These are phyloP conservation scores for Scaeva pyrastri DNA, from an alignment of 2,888 invertebrate species.

Conservation along the genomic window DNA sequence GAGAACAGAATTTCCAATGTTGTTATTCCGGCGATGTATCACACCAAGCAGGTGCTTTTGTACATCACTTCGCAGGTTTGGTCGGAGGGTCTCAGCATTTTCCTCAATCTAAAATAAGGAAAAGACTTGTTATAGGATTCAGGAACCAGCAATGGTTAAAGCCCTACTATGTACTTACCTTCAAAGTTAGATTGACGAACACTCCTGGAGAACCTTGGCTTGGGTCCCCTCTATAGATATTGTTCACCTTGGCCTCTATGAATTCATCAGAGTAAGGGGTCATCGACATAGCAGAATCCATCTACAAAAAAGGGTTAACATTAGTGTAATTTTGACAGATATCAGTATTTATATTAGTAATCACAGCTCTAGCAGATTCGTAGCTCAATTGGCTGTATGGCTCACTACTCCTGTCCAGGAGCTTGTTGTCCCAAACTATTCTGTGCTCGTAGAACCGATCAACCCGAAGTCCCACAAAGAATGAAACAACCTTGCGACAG, in stretches of 20 bases:
- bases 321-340: not conserved
- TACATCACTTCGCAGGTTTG: slow-evolving; percentile 89
- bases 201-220: slow-evolving; percentile 89
- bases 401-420: slow-evolving; percentile 91
- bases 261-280: slow-evolving; percentile 95
- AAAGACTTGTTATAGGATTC: not conserved
- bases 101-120: slow-evolving; percentile 87
- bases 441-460: slow-evolving; percentile 92
- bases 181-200: slow-evolving; percentile 93
- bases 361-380: slow-evolving; percentile 94
- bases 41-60: slow-evolving; percentile 94
- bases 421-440: slow-evolving; percentile 90
- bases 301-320: slow-evolving; percentile 84
- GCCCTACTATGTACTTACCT: slow-evolving; percentile 82
- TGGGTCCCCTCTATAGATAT: slow-evolving; percentile 90
- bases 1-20: slow-evolving; percentile 93
- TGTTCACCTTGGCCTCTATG: slow-evolving; percentile 91
- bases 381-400: slow-evolving; percentile 92
- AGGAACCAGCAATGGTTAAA: not conserved
- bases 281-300: slow-evolving; percentile 96
- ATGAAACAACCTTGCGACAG: slow-evolving; percentile 91
- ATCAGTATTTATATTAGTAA: slow-evolving; percentile 79
- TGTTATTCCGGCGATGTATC: slow-evolving; percentile 92
- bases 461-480: slow-evolving; percentile 91
- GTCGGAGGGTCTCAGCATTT: slow-evolving; percentile 88